phyloP scores from a whole-genome alignment of 1,140 invertebrate genomes.

The Drosophila nasuta region DNA sequence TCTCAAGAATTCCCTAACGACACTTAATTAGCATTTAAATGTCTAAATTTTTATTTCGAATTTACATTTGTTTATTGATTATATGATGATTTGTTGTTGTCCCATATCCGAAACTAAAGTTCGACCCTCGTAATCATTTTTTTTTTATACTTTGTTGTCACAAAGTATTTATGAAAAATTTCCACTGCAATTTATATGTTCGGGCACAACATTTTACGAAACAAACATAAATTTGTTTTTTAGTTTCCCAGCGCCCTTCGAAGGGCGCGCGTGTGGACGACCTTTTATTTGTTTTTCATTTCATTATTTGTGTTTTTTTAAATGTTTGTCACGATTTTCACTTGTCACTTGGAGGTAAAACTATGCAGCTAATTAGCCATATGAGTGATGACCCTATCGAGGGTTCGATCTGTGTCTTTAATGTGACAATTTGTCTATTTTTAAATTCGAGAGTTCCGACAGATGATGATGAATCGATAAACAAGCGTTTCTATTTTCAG shows the following conservation, averaged over 20 bases:
- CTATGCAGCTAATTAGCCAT: slow-evolving; percentile 21
- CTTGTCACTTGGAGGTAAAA: slow-evolving; percentile 1
- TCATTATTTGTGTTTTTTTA: slow-evolving; percentile 3
- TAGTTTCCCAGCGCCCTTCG: slow-evolving; percentile 22
- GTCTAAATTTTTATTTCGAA: not conserved
- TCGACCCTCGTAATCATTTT: slow-evolving; percentile 14
- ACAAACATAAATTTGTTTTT: slow-evolving; percentile 15
- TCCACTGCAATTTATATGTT: slow-evolving; percentile 57
- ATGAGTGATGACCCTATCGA: slow-evolving; percentile 49
- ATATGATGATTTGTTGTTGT: slow-evolving; percentile 8
- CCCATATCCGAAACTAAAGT: not conserved
- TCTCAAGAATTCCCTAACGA: slow-evolving; percentile 7
- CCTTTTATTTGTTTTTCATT: slow-evolving; percentile 25
- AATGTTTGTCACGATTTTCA: slow-evolving; percentile 40
- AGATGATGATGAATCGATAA: slow-evolving; percentile 38
- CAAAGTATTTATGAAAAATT: slow-evolving; percentile 54
- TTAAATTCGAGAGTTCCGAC: slow-evolving; percentile 7
- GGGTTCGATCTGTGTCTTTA: slow-evolving; percentile 2
- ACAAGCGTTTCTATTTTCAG: not conserved
- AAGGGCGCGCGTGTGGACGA: slow-evolving; percentile 18
- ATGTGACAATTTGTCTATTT: slow-evolving; percentile 29
- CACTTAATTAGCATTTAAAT: slow-evolving; percentile 16
- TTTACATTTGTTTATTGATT: slow-evolving; percentile 10
- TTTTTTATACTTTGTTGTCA: not conserved
- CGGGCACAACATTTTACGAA: slow-evolving; percentile 64